phyloP scores from a whole-genome alignment of 2,888 invertebrate genomes.

The Rhamnusium bicolor region DNA sequence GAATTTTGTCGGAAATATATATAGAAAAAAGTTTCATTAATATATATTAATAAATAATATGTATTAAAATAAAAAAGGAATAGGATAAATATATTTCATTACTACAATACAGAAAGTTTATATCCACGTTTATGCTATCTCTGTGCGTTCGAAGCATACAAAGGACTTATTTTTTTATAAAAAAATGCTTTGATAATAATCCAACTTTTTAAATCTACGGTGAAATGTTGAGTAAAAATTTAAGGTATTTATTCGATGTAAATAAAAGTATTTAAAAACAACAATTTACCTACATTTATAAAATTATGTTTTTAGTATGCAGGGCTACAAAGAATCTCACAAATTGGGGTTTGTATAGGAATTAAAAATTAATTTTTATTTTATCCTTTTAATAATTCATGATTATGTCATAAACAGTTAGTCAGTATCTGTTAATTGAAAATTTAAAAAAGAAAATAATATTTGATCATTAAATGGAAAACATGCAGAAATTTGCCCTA shows the following conservation, averaged over 20 bases:
- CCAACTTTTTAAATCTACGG: neutral
- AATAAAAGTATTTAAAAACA: neutral
- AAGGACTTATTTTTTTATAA: neutral
- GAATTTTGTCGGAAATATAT: neutral
- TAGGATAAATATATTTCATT: neutral
- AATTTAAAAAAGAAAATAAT: no score
- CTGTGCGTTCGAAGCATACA: neutral
- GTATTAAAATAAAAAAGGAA: neutral
- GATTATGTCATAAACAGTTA: no score
- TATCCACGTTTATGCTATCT: neutral
- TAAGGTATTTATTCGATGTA: neutral
- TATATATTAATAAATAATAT: neutral
- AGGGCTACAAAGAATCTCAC: no score
- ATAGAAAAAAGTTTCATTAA: neutral
- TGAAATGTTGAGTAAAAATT: neutral
- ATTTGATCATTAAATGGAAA: no score
- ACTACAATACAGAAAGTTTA: neutral
- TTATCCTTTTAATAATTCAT: no score
- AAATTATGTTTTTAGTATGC: neutral
- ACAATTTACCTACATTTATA: neutral
- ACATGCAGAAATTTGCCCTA: no score
- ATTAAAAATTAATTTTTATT: no score
- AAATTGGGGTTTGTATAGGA: no score
- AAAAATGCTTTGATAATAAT: neutral
- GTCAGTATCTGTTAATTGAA: no score